These are phyloP conservation scores for Xiphophorus maculatus DNA, from an alignment of 2,113 vertebrate species.

Conservation along the genomic window DNA sequence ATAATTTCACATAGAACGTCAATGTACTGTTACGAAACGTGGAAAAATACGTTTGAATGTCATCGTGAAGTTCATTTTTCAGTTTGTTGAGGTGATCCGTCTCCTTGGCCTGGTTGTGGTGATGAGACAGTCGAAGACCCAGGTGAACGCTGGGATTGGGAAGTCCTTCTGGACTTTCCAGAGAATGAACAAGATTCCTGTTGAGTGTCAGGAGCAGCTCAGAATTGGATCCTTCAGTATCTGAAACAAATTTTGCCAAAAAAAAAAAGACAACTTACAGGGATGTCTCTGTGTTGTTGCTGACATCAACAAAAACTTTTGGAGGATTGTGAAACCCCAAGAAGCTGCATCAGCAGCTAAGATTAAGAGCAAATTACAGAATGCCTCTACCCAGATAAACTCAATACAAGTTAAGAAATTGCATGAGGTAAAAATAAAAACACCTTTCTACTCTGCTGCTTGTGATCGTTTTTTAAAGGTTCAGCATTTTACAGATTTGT, in stretches of 20 bases:
- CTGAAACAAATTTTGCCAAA: constrained; percentile 49
- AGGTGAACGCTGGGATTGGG: constrained; percentile 89
- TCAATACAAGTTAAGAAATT: neutral
- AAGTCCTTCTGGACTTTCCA: constrained; percentile 44
- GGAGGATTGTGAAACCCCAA: constrained; percentile 37
- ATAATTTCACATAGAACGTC: constrained; percentile 6
- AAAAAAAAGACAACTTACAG: neutral
- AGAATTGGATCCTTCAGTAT: constrained; percentile 50
- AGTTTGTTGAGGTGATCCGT: constrained; percentile 79
- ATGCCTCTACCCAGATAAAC: neutral
- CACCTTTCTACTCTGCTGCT: neutral
- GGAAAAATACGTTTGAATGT: constrained; percentile 77
- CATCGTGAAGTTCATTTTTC: constrained; percentile 73
- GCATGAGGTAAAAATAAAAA: neutral
- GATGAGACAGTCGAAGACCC: constrained; percentile 85
- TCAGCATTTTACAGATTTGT: neutral
- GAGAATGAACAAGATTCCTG: constrained; percentile 79
- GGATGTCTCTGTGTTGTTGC: neutral
- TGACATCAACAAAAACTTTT: constrained; percentile 31
- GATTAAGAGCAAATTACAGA: constrained; percentile 2
- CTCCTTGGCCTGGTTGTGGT: constrained; percentile 81
- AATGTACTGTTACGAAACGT: neutral
- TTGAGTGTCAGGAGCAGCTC: constrained; percentile 76
- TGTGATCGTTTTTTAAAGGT: neutral
- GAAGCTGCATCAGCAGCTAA: constrained; percentile 57